Percentiles rank a stretch among this genome's conserved stretches.
phyloP scores from a whole-genome alignment of 2,888 invertebrate genomes.

The Matsumyia berberina region DNA sequence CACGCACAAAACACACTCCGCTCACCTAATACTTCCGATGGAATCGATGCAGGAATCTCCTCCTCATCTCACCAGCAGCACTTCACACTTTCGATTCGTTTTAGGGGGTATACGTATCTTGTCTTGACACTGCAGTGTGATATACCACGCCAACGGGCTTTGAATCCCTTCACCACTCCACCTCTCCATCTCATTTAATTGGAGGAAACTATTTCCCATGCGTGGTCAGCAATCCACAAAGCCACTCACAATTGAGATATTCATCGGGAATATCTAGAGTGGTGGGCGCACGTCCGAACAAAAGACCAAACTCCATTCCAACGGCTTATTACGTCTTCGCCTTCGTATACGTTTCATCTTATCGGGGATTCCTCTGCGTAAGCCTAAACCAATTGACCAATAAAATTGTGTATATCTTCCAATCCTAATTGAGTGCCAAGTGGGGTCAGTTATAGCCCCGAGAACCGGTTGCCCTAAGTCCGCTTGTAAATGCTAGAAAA shows the following conservation, averaged over 20 bases:
- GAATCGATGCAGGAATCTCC: neutral
- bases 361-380: constrained; percentile 36
- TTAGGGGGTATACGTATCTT: too few relatives aligned
- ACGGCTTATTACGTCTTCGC: constrained; percentile 52
- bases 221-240: neutral
- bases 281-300: constrained; percentile 68
- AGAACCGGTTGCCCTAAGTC: constrained; percentile 54
- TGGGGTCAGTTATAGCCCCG: constrained; percentile 43
- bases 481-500: constrained; percentile 21
- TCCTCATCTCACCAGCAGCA: constrained; percentile 30
- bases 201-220: neutral
- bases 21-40: constrained; percentile 36
- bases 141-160: neutral
- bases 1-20: constrained; percentile 21
- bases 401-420: constrained; percentile 57
- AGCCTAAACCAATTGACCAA: constrained; percentile 67
- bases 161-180: constrained; percentile 14
- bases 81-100: constrained; percentile 61
- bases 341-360: constrained; percentile 19
- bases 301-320: constrained; percentile 40
- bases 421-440: constrained; percentile 69
- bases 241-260: neutral
- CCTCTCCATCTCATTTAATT: constrained; percentile 66
- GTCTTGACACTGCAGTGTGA: constrained; percentile 38
- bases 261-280: constrained; percentile 14